Evolutionary conservation across 2,113 vertebrate genomes (phyloP).

Genomic region (Oryzias woworae): DNA sequence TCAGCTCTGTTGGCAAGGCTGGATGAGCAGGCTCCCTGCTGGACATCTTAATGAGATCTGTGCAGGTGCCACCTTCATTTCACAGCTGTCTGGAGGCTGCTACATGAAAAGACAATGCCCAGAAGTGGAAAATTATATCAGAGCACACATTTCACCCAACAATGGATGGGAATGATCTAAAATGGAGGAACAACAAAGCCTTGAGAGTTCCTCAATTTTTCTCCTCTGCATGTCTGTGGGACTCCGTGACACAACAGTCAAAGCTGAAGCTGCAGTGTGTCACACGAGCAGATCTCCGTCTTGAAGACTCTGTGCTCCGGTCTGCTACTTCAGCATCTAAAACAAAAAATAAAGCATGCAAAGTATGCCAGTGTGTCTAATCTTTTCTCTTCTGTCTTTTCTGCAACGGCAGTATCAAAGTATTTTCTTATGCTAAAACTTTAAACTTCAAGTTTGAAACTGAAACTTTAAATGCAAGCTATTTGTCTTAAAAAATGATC

Average conservation of each 20-base stretch:
- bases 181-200: conserved; percentile 7
- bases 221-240: not conserved
- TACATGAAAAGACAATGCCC: conserved; percentile 37
- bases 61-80: conserved; percentile 70
- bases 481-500: too few relatives aligned
- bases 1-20: conserved; percentile 53
- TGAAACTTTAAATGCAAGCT: too few relatives aligned
- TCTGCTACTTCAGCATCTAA: too few relatives aligned
- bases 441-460: too few relatives aligned
- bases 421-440: too few relatives aligned
- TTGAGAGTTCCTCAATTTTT: not conserved
- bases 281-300: too few relatives aligned
- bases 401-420: too few relatives aligned
- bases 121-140: conserved; percentile 29
- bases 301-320: too few relatives aligned
- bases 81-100: conserved; percentile 54
- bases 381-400: too few relatives aligned
- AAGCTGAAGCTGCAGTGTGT: not conserved
- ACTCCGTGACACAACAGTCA: not conserved
- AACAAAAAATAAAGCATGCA: too few relatives aligned
- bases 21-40: conserved; percentile 47
- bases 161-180: conserved; percentile 5
- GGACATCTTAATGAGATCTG: conserved; percentile 67
- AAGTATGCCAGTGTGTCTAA: too few relatives aligned
- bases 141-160: conserved; percentile 19